Percentiles rank a stretch among this genome's conserved stretches.
Conservation (phyloP, 1,140 invertebrate species). For the Pseudomyrmex flavicornis region DNA sequence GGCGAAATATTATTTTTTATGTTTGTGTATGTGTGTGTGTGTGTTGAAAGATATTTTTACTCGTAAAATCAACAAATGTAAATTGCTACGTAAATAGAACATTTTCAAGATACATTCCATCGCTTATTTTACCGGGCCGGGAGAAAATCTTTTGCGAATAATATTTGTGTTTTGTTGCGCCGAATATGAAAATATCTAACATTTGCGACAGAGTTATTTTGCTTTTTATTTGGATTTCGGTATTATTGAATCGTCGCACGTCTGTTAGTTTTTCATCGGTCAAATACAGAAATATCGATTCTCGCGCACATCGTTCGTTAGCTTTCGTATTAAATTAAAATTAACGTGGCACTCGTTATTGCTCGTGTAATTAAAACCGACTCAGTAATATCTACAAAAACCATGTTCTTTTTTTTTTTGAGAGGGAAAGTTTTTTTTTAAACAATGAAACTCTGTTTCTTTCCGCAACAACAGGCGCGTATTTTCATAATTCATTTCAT, state of each 20-base stretch:
- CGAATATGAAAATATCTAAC: conserved; percentile 33
- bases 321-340: conserved; percentile 58
- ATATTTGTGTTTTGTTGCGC: conserved; percentile 47
- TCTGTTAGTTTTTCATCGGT: conserved; percentile 56
- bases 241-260: conserved; percentile 55
- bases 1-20: not conserved
- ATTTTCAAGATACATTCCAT: not conserved
- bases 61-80: conserved; percentile 26
- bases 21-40: no score
- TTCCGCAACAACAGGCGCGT: not conserved
- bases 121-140: not conserved
- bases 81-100: not conserved
- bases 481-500: no score
- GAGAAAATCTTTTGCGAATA: conserved; percentile 50
- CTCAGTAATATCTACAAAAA: conserved; percentile 34
- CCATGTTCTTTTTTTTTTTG: not conserved
- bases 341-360: conserved; percentile 42
- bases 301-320: conserved; percentile 41
- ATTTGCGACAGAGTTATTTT: conserved; percentile 52
- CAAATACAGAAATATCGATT: conserved; percentile 48
- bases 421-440: not conserved
- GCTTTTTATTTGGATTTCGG: conserved; percentile 41
- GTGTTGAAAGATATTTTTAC: conserved; percentile 1
- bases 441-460: not conserved
- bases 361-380: conserved; percentile 36